Percentiles rank a stretch among this genome's conserved stretches.
These are phyloP conservation scores for Gadus chalcogrammus DNA, from an alignment of 2,113 vertebrate species.

Conservation along the genomic window DNA sequence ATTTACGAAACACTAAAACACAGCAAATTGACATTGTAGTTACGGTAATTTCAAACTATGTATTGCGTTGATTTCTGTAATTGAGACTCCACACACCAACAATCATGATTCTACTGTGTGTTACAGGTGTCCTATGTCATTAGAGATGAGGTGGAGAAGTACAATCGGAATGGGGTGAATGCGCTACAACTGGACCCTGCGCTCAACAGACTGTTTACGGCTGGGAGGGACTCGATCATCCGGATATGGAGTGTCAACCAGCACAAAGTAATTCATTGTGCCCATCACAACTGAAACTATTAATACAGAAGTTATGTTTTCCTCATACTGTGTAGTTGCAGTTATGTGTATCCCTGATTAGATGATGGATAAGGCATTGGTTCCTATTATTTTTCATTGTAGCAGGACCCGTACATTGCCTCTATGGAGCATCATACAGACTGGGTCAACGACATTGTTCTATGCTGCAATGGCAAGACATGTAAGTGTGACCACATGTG, in stretches of 20 bases:
- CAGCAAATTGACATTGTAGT: no score
- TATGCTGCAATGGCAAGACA: slow-evolving; percentile 98
- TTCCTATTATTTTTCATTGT: slow-evolving; percentile 24
- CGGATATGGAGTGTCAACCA: slow-evolving; percentile 99
- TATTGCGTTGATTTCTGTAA: not conserved
- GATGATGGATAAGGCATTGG: not conserved
- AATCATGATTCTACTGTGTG: slow-evolving; percentile 3
- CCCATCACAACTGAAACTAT: not conserved
- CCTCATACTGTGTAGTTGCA: not conserved
- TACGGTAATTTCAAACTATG: no score
- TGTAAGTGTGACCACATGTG: slow-evolving; percentile 75
- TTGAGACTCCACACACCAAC: no score
- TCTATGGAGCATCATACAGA: slow-evolving; percentile 99
- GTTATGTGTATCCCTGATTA: not conserved
- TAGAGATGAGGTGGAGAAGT: slow-evolving; percentile 97
- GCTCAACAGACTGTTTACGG: slow-evolving; percentile 93
- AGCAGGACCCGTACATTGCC: slow-evolving; percentile 98
- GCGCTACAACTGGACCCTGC: slow-evolving; percentile 94
- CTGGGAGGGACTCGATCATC: slow-evolving; percentile 95
- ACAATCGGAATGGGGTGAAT: slow-evolving; percentile 96
- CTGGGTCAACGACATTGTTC: slow-evolving; percentile 98
- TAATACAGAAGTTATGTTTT: not conserved
- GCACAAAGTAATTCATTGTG: slow-evolving; percentile 84
- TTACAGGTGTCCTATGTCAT: slow-evolving; percentile 95
- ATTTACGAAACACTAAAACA: no score